Evolutionary conservation across 2,113 vertebrate species (phyloP).

Genomic region (Oxyura jamaicensis): DNA sequence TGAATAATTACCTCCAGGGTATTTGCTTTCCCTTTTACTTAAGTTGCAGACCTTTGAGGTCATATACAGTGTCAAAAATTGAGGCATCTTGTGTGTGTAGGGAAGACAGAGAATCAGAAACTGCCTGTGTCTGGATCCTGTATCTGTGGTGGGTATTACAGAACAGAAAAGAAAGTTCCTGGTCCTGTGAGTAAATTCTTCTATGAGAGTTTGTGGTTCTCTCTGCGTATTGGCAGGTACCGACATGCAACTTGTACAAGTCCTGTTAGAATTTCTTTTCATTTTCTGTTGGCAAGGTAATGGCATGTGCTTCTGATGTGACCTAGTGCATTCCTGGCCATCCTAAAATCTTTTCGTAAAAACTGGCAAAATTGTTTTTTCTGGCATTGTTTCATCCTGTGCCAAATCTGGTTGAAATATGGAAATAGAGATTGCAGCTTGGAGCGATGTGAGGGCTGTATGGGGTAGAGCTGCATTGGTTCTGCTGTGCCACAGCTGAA

Average conservation of each 20-base stretch:
- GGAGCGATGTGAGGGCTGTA: accelerated
- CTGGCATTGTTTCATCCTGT: background rate
- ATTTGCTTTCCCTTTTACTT: background rate
- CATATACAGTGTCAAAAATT: background rate
- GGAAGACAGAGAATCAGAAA: background rate
- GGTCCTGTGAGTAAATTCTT: background rate
- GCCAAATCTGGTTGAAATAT: background rate
- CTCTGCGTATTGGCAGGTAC: background rate
- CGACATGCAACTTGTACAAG: background rate
- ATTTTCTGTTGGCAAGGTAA: background rate
- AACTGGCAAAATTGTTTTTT: background rate
- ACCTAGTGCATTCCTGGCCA: background rate
- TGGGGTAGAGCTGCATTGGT: background rate
- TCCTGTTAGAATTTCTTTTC: background rate
- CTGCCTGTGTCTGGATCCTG: background rate
- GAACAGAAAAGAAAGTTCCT: background rate
- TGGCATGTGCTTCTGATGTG: background rate
- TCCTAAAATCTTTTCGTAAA: background rate
- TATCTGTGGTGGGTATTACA: background rate
- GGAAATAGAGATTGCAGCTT: background rate
- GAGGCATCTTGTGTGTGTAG: background rate
- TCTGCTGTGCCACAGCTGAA: background rate
- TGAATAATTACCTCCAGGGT: background rate
- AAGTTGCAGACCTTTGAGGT: background rate
- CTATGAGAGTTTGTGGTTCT: background rate